Evolutionary conservation across 2,113 vertebrate species (phyloP).

Genomic region (Sinocyclocheilus grahami): DNA sequence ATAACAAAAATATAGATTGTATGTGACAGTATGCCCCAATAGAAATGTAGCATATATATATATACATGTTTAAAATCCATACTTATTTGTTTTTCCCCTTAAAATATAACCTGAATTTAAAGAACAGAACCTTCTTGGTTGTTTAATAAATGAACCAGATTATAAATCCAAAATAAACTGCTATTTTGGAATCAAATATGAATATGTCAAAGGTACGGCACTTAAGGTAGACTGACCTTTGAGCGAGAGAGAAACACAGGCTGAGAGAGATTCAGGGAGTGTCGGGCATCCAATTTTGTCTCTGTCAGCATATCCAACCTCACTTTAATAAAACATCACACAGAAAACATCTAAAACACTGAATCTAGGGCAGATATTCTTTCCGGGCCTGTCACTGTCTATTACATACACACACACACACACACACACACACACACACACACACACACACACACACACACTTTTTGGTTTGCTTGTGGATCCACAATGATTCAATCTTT

Average conservation of each 20-base stretch:
- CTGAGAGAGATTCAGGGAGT: neutral
- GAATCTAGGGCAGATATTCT: slow-evolving; percentile 40
- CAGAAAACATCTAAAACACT: slow-evolving; percentile 35
- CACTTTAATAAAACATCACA: slow-evolving; percentile 44
- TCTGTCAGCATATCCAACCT: slow-evolving; percentile 28
- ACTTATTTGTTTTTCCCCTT: too few relatives aligned
- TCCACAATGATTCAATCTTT: neutral
- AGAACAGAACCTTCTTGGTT: too few relatives aligned
- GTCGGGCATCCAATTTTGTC: neutral
- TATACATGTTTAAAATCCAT: too few relatives aligned
- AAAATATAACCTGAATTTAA: too few relatives aligned
- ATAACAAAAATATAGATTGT: neutral
- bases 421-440: too few relatives aligned
- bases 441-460: too few relatives aligned
- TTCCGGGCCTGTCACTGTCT: slow-evolving; percentile 19
- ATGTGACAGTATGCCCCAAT: neutral
- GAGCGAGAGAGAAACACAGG: neutral
- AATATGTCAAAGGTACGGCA: neutral
- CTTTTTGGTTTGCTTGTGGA: neutral
- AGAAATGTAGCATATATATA: too few relatives aligned
- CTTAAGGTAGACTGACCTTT: neutral
- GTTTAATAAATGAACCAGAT: neutral
- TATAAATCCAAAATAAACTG: neutral
- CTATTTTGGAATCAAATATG: neutral
- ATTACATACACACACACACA: neutral